A percentile compares a stretch with the other conserved stretches of the same genome.
These are phyloP conservation scores for Echinometra lucunter DNA, from an alignment of 53 echinoderm and acorn worm species.

Conservation along the genomic window DNA sequence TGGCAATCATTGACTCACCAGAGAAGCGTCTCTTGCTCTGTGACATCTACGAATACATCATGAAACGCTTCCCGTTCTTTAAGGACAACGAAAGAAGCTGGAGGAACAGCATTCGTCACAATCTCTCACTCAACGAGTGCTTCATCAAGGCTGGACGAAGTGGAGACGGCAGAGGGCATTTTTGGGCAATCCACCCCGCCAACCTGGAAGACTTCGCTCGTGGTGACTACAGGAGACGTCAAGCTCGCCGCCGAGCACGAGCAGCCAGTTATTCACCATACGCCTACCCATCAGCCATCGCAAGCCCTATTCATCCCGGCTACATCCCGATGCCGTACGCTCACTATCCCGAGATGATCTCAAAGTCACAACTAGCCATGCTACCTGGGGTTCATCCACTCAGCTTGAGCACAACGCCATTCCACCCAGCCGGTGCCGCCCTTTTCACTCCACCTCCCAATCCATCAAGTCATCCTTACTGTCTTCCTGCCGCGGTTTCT, in stretches of 20 bases:
- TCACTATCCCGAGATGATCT: neutral
- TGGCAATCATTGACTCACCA: conserved; percentile 83
- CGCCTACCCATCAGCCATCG: conserved; percentile 77
- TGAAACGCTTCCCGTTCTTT: conserved; percentile 86
- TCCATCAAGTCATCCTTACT: conserved; percentile 56
- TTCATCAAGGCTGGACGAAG: conserved; percentile 95
- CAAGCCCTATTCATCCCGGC: conserved; percentile 61
- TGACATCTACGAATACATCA: conserved; percentile 97
- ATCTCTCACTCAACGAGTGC: conserved; percentile 95
- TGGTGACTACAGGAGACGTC: conserved; percentile 93
- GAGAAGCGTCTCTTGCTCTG: conserved; percentile 85
- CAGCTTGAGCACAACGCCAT: neutral
- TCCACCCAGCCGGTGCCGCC: neutral
- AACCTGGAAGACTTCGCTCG: conserved; percentile 90
- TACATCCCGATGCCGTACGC: conserved; percentile 79
- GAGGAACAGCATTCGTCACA: conserved; percentile 96
- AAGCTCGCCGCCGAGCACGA: conserved; percentile 89
- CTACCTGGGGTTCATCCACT: conserved; percentile 33
- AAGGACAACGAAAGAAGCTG: conserved; percentile 94
- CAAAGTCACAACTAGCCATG: conserved; percentile 25
- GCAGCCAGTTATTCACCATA: conserved; percentile 69
- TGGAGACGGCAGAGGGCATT: conserved; percentile 95
- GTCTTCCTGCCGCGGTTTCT: neutral
- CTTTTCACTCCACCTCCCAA: neutral
- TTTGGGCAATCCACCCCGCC: conserved; percentile 96